phyloP scores from a whole-genome alignment of 2,113 vertebrate species.

The Ochotona curzoniae region DNA sequence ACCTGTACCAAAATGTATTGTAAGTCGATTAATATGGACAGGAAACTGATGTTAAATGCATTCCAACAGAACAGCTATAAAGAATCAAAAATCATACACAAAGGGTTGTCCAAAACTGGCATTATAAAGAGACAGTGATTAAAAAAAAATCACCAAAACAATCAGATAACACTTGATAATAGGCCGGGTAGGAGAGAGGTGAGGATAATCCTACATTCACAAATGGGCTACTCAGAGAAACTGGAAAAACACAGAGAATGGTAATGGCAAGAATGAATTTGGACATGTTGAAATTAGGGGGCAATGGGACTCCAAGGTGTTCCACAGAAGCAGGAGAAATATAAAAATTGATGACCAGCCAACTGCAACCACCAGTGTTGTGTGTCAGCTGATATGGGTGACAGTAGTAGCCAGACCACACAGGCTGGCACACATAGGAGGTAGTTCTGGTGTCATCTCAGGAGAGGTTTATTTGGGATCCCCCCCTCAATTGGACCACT shows the following conservation, averaged over 20 bases:
- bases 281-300: neutral
- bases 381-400: too few relatives aligned
- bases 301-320: neutral
- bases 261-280: neutral
- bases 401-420: too few relatives aligned
- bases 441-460: too few relatives aligned
- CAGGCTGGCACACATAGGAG: too few relatives aligned
- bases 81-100: neutral
- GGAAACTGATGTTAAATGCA: neutral
- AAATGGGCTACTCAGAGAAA: neutral
- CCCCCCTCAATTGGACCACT: too few relatives aligned
- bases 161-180: neutral
- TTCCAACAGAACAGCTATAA: neutral
- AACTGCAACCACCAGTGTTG: neutral
- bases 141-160: neutral
- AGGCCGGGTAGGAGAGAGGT: neutral
- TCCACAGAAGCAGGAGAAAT: too few relatives aligned
- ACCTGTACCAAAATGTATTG: neutral
- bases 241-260: neutral
- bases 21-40: neutral
- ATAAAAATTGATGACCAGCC: neutral
- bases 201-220: neutral
- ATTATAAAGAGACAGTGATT: neutral
- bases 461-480: too few relatives aligned
- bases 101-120: neutral